Percentiles rank a stretch among this genome's conserved stretches.
These are phyloP conservation scores for Sericinus montela DNA, from an alignment of 2,888 invertebrate genomes.

Conservation along the genomic window DNA sequence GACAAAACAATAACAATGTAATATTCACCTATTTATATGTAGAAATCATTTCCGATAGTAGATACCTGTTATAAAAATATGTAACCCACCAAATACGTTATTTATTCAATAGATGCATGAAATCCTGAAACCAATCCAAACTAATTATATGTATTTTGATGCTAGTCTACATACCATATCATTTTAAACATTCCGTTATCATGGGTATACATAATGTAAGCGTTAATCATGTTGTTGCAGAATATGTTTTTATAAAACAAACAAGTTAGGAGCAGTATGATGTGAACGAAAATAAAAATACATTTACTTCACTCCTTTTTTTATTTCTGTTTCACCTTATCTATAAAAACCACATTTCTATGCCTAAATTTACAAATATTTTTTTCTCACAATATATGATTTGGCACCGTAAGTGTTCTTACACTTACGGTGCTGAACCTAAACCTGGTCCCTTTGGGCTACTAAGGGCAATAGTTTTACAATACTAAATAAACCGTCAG, in stretches of 20 bases:
- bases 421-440: no score
- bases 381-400: no score
- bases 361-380: no score
- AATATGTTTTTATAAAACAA: slow-evolving; percentile 74
- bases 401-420: no score
- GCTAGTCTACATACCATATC: slow-evolving; percentile 77
- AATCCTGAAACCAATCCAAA: slow-evolving; percentile 2
- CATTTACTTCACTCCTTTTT: slow-evolving; percentile 53
- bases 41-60: slow-evolving; percentile 2
- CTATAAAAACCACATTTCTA: no score
- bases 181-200: slow-evolving; percentile 68
- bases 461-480: no score
- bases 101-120: slow-evolving; percentile 18
- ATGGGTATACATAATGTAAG: slow-evolving; percentile 51
- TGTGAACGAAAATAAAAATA: slow-evolving; percentile 74
- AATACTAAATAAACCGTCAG: no score
- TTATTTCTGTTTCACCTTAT: neutral
- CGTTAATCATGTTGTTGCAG: slow-evolving; percentile 73
- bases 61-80: slow-evolving; percentile 15
- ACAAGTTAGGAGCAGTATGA: slow-evolving; percentile 70
- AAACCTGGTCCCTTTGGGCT: no score
- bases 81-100: slow-evolving; percentile 14
- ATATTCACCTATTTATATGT: slow-evolving; percentile 1
- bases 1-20: slow-evolving; percentile 3
- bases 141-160: slow-evolving; percentile 27